Evolutionary conservation across 2,888 invertebrate species (phyloP), one percentile per base, ranked within the genome.

Genomic region (Mimas tiliae): DNA sequence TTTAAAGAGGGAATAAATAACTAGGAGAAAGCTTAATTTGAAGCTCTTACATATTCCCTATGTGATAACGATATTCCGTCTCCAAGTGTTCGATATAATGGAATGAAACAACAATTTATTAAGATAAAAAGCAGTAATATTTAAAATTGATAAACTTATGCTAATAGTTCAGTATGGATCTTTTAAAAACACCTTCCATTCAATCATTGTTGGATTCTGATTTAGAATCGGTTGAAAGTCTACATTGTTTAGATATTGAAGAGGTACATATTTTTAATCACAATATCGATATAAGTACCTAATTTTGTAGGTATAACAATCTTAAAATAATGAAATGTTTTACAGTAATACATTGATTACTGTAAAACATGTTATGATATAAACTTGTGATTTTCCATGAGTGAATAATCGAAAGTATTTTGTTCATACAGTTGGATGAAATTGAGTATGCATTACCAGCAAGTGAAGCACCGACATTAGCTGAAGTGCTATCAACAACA

Each of bases 181-280:
- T 92, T 70, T 76, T 91, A 67, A 93, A 93, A 83, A 88, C 93
- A 65, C 90, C 93, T 16, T 93, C 93, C 34, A 82, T 91, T 62
- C 95, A 95, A 75, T 95, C 95, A n/a, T 81, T 95, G 72, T 79
- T 96, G 75, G 95, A 94, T 82, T 95, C 95, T 50, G 96, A 96
- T 82, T 91, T 95, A 69, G 96, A 95, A 74, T 96, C 96, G 62
- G 95, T 95, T 65, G 96, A 95, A 79, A 96, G 96, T 84, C 91
- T 96, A 71, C 91, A 95, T 69, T 95, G 95, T 83, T 89, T 96
- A 74, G 96, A 96, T 84, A 94, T 96, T 71, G 96, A 96, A 82
- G 96, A 96, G 93, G 96, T 96, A 88, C 42, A n/a, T n/a, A n/a
- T 27, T 67, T 58, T 27, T n/a, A 34, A 38, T 53, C n/a, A n/a